Evolutionary conservation across 2,113 vertebrate genomes (phyloP).

Genomic region (Cephalopholis sonnerati): DNA sequence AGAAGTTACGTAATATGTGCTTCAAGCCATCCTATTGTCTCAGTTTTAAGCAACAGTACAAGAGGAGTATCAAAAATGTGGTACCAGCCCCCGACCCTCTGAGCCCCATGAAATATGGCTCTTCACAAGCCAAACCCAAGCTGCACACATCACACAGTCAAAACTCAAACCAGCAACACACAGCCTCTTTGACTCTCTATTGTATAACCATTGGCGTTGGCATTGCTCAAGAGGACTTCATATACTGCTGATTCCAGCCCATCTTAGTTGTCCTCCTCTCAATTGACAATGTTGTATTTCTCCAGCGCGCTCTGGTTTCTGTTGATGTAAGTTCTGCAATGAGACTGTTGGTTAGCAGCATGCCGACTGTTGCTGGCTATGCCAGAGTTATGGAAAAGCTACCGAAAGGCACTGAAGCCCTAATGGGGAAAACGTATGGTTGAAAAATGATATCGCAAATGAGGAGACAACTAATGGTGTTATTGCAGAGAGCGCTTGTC

Average conservation of each 20-base stretch:
- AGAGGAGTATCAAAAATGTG: slow-evolving; percentile 56
- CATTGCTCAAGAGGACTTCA: slow-evolving; percentile 59
- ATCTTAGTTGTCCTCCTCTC: slow-evolving; percentile 53
- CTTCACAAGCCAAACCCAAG: slow-evolving; percentile 72
- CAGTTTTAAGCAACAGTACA: slow-evolving; percentile 34
- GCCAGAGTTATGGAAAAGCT: slow-evolving; percentile 71
- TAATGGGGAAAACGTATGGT: slow-evolving; percentile 71
- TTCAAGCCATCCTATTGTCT: slow-evolving; percentile 63
- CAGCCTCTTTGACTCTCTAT: slow-evolving; percentile 55
- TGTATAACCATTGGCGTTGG: slow-evolving; percentile 63
- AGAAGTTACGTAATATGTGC: slow-evolving; percentile 23
- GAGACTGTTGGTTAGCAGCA: slow-evolving; percentile 59
- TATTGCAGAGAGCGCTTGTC: slow-evolving; percentile 70
- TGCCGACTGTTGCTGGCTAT: slow-evolving; percentile 31
- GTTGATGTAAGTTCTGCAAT: slow-evolving; percentile 52
- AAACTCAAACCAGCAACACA: slow-evolving; percentile 69
- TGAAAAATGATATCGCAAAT: slow-evolving; percentile 78
- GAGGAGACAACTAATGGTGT: slow-evolving; percentile 76
- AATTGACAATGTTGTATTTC: slow-evolving; percentile 45
- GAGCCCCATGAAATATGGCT: slow-evolving; percentile 72
- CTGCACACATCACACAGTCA: slow-evolving; percentile 75
- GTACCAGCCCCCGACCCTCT: slow-evolving; percentile 66
- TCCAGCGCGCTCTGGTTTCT: slow-evolving; percentile 46
- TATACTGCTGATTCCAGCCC: slow-evolving; percentile 48
- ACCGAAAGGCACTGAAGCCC: slow-evolving; percentile 47